These are phyloP conservation scores for Trachelus stipa DNA, from an alignment of 2,888 invertebrate genomes.

Conservation along the genomic window DNA sequence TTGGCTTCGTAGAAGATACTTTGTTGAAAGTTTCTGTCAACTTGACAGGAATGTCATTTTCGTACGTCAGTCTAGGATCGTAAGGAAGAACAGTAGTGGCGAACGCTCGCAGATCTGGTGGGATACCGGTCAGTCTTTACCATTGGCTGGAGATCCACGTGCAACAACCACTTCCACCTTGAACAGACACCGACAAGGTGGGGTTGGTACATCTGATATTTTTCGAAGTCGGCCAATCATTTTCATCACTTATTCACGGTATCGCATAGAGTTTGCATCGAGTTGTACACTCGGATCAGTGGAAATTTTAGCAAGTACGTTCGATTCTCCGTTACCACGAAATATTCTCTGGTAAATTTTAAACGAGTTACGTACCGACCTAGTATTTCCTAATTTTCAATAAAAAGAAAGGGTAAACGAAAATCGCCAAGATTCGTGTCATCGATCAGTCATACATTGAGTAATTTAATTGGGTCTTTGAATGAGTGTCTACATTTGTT, in stretches of 20 bases:
- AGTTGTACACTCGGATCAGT: background rate
- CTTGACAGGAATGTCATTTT: background rate
- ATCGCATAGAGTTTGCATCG: slow-evolving; percentile 36
- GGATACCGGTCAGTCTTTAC: slow-evolving; percentile 14
- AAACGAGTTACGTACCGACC: background rate
- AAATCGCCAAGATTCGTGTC: background rate
- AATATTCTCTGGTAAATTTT: background rate
- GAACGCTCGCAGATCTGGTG: slow-evolving; percentile 11
- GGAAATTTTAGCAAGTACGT: background rate
- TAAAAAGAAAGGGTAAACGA: too few relatives aligned
- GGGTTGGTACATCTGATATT: slow-evolving; percentile 38
- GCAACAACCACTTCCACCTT: slow-evolving; percentile 41
- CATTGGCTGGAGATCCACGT: slow-evolving; percentile 53
- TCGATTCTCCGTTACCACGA: background rate
- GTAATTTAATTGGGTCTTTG: background rate
- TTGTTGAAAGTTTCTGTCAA: background rate
- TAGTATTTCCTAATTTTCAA: background rate
- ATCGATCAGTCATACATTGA: background rate
- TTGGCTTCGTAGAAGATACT: background rate
- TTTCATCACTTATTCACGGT: slow-evolving; percentile 56
- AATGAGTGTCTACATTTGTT: background rate
- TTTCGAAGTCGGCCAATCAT: slow-evolving; percentile 52
- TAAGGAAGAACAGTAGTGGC: slow-evolving; percentile 8
- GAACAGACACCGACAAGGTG: slow-evolving; percentile 26
- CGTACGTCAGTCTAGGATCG: background rate